Conservation (phyloP, 2,888 invertebrate species). For the Cephus sareptanus region DNA sequence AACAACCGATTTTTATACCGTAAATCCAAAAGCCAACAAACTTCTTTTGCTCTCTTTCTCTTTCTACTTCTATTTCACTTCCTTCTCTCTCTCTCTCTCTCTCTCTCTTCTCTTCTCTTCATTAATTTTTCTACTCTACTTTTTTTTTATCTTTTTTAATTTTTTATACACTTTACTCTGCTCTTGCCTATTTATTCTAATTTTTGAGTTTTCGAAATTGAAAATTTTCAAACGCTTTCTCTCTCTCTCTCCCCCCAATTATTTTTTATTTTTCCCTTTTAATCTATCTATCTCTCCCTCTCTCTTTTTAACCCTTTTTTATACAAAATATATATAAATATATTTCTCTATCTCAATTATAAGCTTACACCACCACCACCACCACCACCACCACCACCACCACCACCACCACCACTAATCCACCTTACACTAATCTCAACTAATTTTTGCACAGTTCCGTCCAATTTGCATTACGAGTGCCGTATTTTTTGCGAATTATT, state of each 20-base stretch:
- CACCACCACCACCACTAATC: not conserved
- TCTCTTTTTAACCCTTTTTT: slow-evolving; percentile 19
- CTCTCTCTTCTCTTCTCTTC: not conserved
- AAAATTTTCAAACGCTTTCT: slow-evolving; percentile 22
- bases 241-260: not conserved
- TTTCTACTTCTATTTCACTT: not conserved
- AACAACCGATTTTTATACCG: slow-evolving; percentile 33
- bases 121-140: not conserved
- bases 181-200: not conserved
- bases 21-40: slow-evolving; percentile 35
- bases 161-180: not conserved
- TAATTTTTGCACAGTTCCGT: not conserved
- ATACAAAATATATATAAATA: slow-evolving; percentile 3
- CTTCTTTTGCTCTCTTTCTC: slow-evolving; percentile 13
- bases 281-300: not conserved
- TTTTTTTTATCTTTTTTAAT: not conserved
- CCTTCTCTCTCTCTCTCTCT: not conserved
- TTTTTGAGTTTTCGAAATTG: not conserved
- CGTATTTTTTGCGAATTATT: not conserved
- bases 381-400: not conserved
- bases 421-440: not conserved
- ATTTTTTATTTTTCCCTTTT: not conserved
- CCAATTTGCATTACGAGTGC: not conserved
- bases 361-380: not conserved
- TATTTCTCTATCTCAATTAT: not conserved